phyloP scores from a whole-genome alignment of 2,888 invertebrate genomes.

The Leptarthrus brevirostris region DNA sequence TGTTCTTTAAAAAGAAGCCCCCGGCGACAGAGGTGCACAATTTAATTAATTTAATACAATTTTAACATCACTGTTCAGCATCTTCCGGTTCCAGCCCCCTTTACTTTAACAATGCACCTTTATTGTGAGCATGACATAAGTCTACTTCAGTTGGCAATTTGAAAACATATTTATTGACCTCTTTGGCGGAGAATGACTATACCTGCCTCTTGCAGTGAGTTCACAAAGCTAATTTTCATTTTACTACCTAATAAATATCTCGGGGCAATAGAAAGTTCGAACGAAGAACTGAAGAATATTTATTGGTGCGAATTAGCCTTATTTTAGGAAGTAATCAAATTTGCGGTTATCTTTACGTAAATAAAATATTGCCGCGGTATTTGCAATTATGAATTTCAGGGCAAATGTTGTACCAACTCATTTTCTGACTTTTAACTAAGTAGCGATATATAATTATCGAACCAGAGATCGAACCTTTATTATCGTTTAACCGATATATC shows the following conservation, averaged over 20 bases:
- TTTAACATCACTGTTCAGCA: constrained; percentile 8
- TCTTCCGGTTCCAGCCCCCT: constrained; percentile 36
- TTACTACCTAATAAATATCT: background rate
- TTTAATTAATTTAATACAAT: constrained; percentile 31
- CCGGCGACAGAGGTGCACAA: background rate
- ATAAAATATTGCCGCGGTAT: no score
- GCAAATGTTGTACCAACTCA: no score
- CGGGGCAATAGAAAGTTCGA: background rate
- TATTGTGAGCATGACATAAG: no score
- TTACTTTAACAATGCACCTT: background rate
- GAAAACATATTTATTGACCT: no score
- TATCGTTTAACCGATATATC: no score
- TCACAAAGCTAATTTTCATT: background rate
- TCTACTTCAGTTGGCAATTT: no score
- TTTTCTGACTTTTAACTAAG: no score
- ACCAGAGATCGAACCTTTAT: no score
- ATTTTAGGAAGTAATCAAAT: background rate
- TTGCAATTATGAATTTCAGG: no score
- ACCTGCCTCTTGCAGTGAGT: background rate
- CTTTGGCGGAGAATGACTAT: no score
- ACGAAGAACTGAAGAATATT: background rate
- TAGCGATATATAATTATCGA: no score
- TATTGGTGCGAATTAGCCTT: background rate
- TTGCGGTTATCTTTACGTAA: background rate
- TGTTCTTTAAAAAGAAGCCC: background rate